Percentiles rank a stretch among this genome's conserved stretches.
phyloP scores from a whole-genome alignment of 2,797 vertebrate species.

The Glossophaga mutica region DNA sequence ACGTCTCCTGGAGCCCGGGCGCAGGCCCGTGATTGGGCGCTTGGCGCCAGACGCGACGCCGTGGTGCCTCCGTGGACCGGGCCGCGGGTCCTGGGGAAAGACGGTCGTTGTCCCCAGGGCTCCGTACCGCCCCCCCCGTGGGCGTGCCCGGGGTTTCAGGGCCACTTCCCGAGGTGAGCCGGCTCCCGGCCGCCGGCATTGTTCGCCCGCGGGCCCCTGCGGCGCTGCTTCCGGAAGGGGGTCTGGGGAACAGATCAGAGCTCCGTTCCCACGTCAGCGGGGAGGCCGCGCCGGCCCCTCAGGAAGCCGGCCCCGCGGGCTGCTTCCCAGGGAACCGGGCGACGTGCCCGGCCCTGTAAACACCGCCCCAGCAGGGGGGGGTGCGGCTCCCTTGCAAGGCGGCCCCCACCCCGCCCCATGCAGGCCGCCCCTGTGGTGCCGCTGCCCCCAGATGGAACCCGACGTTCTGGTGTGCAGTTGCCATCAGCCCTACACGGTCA shows the following conservation, averaged over 20 bases:
- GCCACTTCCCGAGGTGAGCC: neutral
- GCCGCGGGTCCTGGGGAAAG: no score
- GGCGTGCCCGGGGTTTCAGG: no score
- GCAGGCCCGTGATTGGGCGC: neutral
- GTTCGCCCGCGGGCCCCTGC: neutral
- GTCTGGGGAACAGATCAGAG: neutral
- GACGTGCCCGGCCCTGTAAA: no score
- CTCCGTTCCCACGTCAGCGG: neutral
- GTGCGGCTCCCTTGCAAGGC: conserved; percentile 41
- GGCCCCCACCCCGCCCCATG: no score
- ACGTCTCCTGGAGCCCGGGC: no score
- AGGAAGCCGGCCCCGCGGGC: neutral
- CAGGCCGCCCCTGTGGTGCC: no score
- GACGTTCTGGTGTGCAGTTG: neutral
- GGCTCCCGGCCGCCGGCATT: neutral
- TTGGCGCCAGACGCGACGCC: neutral
- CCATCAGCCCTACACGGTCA: neutral
- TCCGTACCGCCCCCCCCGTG: no score
- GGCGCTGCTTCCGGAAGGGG: neutral
- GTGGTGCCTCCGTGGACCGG: neutral
- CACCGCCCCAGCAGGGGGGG: neutral
- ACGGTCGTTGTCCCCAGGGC: no score
- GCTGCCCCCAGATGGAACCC: neutral
- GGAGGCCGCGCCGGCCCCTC: accelerated
- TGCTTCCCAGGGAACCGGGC: accelerated